Percentiles rank a stretch among this genome's conserved stretches.
phyloP scores from a whole-genome alignment of 2,113 vertebrate species.

The Microcebus murinus region DNA sequence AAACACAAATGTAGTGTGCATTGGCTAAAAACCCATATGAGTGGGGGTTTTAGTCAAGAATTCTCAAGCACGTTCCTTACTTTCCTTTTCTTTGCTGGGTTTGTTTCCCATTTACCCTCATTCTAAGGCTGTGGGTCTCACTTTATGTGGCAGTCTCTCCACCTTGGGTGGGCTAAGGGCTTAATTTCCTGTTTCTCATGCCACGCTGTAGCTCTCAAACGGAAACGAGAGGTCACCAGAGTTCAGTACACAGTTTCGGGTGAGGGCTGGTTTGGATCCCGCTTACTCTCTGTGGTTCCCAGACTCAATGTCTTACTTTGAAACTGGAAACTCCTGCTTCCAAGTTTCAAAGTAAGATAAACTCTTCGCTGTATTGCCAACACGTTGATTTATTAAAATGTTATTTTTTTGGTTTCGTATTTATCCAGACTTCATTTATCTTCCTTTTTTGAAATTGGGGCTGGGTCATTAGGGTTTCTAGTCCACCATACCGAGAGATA shows the following conservation, averaged over 20 bases:
- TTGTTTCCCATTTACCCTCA: neutral
- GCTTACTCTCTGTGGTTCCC: conserved; percentile 43
- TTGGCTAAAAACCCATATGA: neutral
- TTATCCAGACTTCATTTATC: conserved; percentile 51
- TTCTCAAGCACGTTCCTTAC: neutral
- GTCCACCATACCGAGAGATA: neutral
- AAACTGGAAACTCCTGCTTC: conserved; percentile 65
- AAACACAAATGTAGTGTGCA: neutral
- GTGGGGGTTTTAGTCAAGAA: neutral
- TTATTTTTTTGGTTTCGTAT: conserved; percentile 58
- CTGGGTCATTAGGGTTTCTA: neutral
- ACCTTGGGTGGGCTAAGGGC: conserved; percentile 61
- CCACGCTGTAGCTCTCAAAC: conserved; percentile 13
- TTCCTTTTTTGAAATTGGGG: conserved; percentile 38
- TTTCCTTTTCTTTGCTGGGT: neutral
- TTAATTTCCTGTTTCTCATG: conserved; percentile 71
- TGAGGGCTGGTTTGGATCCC: conserved; percentile 44
- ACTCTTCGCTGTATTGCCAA: conserved; percentile 22
- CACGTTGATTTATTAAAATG: conserved; percentile 47
- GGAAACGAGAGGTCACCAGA: conserved; percentile 50
- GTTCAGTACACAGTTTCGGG: conserved; percentile 50
- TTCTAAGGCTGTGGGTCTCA: neutral
- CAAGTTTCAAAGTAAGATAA: conserved; percentile 64
- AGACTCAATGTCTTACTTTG: conserved; percentile 57
- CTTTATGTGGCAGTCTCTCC: conserved; percentile 36